Conservation (phyloP, 2,888 invertebrate genomes). For the Seira sanloemensis region DNA sequence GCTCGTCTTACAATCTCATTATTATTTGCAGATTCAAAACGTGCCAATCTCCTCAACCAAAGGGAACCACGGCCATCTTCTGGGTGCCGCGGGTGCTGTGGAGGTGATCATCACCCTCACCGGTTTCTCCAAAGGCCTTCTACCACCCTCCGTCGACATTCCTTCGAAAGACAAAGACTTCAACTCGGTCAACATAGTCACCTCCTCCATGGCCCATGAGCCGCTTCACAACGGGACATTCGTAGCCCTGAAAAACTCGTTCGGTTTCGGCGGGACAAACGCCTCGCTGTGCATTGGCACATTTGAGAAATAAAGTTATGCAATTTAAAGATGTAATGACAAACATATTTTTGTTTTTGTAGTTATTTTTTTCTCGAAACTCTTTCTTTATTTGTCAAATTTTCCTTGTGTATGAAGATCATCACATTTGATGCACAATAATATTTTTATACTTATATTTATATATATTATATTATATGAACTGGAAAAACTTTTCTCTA, state of each 20-base stretch:
- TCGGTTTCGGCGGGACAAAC: conserved; percentile 99
- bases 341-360: conserved; percentile 10
- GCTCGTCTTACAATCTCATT: background rate
- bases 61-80: conserved; percentile 96
- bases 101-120: conserved; percentile 91
- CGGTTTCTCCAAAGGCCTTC: conserved; percentile 83
- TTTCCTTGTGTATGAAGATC: conserved; percentile 53
- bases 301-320: conserved; percentile 71
- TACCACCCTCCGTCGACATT: conserved; percentile 94
- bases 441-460: conserved; percentile 17
- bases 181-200: conserved; percentile 83
- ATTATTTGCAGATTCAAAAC: conserved; percentile 74
- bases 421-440: conserved; percentile 34
- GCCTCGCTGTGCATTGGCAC: conserved; percentile 86
- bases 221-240: conserved; percentile 64
- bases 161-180: conserved; percentile 82
- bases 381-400: conserved; percentile 43
- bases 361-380: conserved; percentile 12
- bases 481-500: conserved; percentile 27
- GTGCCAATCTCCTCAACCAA: conserved; percentile 92
- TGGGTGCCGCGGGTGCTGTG: conserved; percentile 97
- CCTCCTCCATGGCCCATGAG: background rate
- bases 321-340: background rate
- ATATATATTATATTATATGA: conserved; percentile 37
- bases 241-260: conserved; percentile 95